These are phyloP conservation scores for Acanthosepion pharaonis DNA, from an alignment of 2,888 invertebrate genomes.

Conservation along the genomic window DNA sequence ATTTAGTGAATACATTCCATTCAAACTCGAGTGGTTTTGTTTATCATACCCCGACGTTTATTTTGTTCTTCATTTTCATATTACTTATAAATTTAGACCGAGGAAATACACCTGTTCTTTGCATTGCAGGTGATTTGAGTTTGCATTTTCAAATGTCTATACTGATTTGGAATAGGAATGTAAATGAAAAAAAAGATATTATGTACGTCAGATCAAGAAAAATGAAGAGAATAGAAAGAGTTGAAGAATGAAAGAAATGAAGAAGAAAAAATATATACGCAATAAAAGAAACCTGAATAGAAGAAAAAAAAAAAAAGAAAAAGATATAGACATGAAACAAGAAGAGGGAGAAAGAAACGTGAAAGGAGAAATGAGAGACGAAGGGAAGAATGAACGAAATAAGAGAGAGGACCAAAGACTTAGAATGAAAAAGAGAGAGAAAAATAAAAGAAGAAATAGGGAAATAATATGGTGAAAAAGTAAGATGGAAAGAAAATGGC, in stretches of 20 bases:
- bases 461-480: not conserved
- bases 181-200: too few relatives aligned
- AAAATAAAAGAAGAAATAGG: not conserved
- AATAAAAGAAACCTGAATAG: not conserved
- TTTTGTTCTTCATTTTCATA: too few relatives aligned
- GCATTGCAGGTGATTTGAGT: too few relatives aligned
- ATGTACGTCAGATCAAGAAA: not conserved
- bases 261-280: not conserved
- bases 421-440: not conserved
- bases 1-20: too few relatives aligned
- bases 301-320: not conserved
- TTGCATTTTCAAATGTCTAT: too few relatives aligned
- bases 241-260: not conserved
- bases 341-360: not conserved
- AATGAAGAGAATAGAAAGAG: not conserved
- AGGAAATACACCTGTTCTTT: too few relatives aligned
- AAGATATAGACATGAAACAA: not conserved
- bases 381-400: not conserved
- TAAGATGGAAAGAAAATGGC: not conserved
- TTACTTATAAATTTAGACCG: too few relatives aligned
- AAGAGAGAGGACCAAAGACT: rapidly evolving
- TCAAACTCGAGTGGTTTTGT: too few relatives aligned
- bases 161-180: too few relatives aligned
- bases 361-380: not conserved
- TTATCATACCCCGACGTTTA: too few relatives aligned